Base-by-base conservation (phyloP, 2,888 invertebrate genomes). In the Drosophila phalerata region DNA sequence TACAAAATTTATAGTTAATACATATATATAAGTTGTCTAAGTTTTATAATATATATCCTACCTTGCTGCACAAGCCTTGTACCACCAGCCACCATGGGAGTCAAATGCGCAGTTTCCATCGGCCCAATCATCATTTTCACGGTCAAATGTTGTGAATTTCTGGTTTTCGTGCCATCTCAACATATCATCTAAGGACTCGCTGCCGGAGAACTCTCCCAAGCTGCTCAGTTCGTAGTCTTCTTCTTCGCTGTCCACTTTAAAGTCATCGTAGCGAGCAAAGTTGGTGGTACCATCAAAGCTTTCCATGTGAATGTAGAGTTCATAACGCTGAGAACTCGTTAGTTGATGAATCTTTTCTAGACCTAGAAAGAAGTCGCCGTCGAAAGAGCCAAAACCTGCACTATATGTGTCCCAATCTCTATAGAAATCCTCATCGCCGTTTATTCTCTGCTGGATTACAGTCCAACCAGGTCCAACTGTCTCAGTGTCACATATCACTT, bases 381-480 rank as follows among this genome's bases (percentile, higher is more conserved):
- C 11, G 4, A 43, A 22, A 1, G 32, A 10, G 5, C 43, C 43
- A 11, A 55, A 55, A 5, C 55, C 55, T 2, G 2, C 5, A 5
- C n/a, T 3, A 13, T 55, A 55, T 3, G 13, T 19, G 9, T 0
- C 5, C 55, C 55, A 55, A 32, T 55, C 42, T 13, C 55, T 30
- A n/a, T 4, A 30, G 13, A 55, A 55, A 13, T 55, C 32, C n/a
- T 30, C 30, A 0, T 0, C 8, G 0, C 55, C 55, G n/a, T 17
- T 5, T 1, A 55, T n/a, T 19, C 55, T 25, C 30, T 42, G 55
- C 42, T 55, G 55, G 9, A 55, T 55, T 17, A 55, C 42, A 5
- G 19, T 42, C 55, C 55, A 55, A 4, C 42, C 53, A 13, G 40
- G 17, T 19, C 42, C 53, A 5, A 1, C 30, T 30, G 19, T 30